phyloP scores from a whole-genome alignment of 23 tunicate species.

The Trididemnum nubilum region DNA sequence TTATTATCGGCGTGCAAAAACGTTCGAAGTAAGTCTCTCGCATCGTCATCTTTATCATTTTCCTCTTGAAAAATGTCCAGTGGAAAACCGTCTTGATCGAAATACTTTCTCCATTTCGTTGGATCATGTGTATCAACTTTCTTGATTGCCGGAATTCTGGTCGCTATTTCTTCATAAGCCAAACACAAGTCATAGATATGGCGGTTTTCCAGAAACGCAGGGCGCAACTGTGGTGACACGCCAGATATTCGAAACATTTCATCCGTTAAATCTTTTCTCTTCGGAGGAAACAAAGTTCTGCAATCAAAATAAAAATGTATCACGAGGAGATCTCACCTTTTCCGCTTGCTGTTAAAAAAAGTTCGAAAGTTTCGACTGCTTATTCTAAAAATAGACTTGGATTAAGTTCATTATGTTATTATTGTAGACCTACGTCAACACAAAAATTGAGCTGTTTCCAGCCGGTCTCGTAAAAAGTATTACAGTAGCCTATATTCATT shows the following conservation, averaged over 20 bases:
- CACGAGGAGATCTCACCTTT: too few relatives aligned
- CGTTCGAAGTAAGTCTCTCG: not conserved
- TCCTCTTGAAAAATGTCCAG: not conserved
- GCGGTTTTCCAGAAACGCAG: slow-evolving; percentile 31
- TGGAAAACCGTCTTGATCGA: slow-evolving; percentile 82
- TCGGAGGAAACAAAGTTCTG: slow-evolving; percentile 73
- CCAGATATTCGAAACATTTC: slow-evolving; percentile 72
- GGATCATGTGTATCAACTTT: slow-evolving; percentile 69
- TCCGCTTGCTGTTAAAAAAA: too few relatives aligned
- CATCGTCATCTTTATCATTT: not conserved
- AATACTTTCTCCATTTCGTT: slow-evolving; percentile 64
- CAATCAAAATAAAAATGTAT: not conserved
- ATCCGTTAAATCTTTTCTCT: slow-evolving; percentile 47
- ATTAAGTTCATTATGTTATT: too few relatives aligned
- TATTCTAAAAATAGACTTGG: too few relatives aligned
- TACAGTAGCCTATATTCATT: too few relatives aligned
- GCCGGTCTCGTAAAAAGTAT: too few relatives aligned
- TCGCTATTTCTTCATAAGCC: slow-evolving; percentile 81
- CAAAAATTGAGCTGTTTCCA: too few relatives aligned
- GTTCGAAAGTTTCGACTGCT: too few relatives aligned
- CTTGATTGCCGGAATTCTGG: slow-evolving; percentile 58
- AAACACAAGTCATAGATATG: slow-evolving; percentile 80
- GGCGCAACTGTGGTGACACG: slow-evolving; percentile 22
- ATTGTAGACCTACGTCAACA: too few relatives aligned
- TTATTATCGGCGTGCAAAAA: not conserved